Percentiles rank a stretch among this genome's conserved stretches.
Conservation (phyloP, 2,888 invertebrate species). For the Erebia ligea region DNA sequence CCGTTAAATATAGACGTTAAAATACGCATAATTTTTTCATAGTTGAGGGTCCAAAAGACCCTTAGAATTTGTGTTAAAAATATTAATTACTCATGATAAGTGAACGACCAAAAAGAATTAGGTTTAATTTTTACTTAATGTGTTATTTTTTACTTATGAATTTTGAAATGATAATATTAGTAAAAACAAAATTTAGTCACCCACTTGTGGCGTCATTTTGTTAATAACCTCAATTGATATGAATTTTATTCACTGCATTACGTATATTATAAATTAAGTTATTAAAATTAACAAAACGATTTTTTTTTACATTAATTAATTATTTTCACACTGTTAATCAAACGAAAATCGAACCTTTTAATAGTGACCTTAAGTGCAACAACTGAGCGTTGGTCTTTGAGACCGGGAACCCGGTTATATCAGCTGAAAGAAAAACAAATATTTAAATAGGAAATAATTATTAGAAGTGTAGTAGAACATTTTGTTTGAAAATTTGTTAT, state of each 20-base stretch:
- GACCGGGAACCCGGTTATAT: conserved; percentile 72
- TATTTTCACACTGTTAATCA: conserved; percentile 21
- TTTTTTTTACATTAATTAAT: not conserved
- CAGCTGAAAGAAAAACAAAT: conserved; percentile 57
- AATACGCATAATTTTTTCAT: no score
- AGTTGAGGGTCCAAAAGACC: no score
- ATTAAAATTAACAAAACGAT: not conserved
- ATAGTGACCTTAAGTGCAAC: conserved; percentile 73
- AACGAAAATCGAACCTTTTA: conserved; percentile 68
- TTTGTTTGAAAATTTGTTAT: no score
- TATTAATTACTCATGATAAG: not conserved
- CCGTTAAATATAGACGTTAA: no score
- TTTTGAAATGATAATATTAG: conserved; percentile 12
- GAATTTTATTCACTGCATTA: not conserved
- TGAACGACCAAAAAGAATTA: not conserved
- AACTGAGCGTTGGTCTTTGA: conserved; percentile 70
- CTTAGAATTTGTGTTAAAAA: not conserved
- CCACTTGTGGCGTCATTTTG: not conserved
- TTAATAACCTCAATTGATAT: not conserved
- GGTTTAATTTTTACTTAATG: not conserved
- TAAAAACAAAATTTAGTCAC: not conserved
- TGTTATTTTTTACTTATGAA: not conserved
- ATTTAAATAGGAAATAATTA: conserved; percentile 17
- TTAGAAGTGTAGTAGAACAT: no score
- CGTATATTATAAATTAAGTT: not conserved